Evolutionary conservation across 2,113 vertebrate genomes (phyloP), one percentile per base, ranked within the genome.

Genomic region (Alosa alosa): DNA sequence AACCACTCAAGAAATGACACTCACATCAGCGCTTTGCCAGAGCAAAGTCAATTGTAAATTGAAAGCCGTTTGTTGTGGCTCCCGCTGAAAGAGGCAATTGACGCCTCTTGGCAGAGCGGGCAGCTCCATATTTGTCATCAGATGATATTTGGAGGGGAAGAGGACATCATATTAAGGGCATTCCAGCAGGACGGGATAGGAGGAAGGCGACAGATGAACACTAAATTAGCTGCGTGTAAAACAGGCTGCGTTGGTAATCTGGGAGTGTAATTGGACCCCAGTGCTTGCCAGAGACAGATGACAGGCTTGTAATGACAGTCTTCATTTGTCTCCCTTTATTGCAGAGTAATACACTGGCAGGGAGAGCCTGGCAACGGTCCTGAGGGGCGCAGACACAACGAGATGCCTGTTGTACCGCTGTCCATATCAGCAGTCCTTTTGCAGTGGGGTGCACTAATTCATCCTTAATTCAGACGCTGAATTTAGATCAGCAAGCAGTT

Each of bases 291-390:
- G 84, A 83, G 88, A 90, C 60, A 86, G 83, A 89, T 87, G 84
- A 88, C 90, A 83, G 57, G 44, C 64, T 86, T 89, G 84, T 86
- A 89, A 90, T 88, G 86, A 86, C 90, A 83, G 81, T 83, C 72
- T 84, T 90, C 89, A 91, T 88, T 89, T 89, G 64, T 91, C 90
- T 90, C 85, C 17, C 82, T 91, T 91, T 91, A 90, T 89, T 86
- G 87, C 81, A 18, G 83, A 81, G 84, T 85, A 91, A 87, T 88
- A 86, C 81, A 81, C 83, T 83, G 81, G 83, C 72, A 50, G 57
- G 75, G 82, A 49, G 84, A 86, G 83, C 86, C 84, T 88, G 84
- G 85, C 82, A 78, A 47, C 39, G 20, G 75, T 86, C 85, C 87
- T 78, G 85, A 39, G 36, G 85, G 84, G 64, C 31, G 9, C 64